phyloP scores from a whole-genome alignment of 2,797 vertebrate genomes.

The Sebastes jordani region DNA sequence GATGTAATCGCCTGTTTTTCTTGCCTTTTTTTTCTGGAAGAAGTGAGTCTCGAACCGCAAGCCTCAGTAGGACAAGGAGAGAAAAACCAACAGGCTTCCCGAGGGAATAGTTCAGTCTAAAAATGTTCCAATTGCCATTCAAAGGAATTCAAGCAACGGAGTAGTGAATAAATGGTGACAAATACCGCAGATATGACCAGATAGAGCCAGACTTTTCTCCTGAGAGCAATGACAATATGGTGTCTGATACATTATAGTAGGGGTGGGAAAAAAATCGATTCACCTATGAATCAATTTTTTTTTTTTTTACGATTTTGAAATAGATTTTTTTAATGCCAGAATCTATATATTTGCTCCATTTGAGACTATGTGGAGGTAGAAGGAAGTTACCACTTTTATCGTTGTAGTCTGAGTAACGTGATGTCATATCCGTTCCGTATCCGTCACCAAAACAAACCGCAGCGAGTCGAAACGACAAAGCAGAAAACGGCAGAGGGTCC shows the following conservation, averaged over 20 bases:
- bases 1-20: conserved; percentile 49
- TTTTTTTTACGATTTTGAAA: no score
- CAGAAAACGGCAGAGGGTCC: no score
- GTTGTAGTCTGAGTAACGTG: no score
- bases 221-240: conserved; percentile 29
- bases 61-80: conserved; percentile 53
- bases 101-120: conserved; percentile 68
- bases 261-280: no score
- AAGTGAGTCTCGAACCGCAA: conserved; percentile 73
- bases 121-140: conserved; percentile 55
- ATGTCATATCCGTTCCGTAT: no score
- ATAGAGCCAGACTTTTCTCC: conserved; percentile 8
- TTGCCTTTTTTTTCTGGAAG: conserved; percentile 43
- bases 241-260: background rate
- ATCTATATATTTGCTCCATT: no score
- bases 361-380: no score
- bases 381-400: no score
- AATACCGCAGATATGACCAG: conserved; percentile 25
- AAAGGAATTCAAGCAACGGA: conserved; percentile 9
- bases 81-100: conserved; percentile 51
- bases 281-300: no score
- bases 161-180: conserved; percentile 11
- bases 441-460: no score
- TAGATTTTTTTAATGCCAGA: no score
- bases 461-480: no score